These are phyloP conservation scores for Drosophila ogumai DNA, from an alignment of 1,140 invertebrate genomes.

Conservation along the genomic window DNA sequence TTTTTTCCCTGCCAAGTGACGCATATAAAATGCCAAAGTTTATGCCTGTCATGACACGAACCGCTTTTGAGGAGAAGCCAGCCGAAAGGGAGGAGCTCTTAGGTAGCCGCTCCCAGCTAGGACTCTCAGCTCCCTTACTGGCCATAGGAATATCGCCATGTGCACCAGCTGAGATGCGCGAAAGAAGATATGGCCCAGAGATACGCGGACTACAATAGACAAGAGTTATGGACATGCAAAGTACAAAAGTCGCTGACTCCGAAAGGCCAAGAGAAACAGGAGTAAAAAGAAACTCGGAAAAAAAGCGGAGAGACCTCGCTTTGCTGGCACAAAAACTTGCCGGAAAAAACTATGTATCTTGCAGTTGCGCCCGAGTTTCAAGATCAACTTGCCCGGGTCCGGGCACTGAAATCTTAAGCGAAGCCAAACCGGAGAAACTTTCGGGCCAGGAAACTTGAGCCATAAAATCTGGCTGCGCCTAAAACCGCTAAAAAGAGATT, in stretches of 20 bases:
- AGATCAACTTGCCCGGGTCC: background rate
- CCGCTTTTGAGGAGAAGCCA: background rate
- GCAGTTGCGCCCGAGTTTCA: background rate
- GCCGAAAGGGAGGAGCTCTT: background rate
- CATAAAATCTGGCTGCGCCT: constrained; percentile 60
- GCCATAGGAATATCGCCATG: background rate
- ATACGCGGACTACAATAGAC: constrained; percentile 22
- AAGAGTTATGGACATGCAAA: constrained; percentile 42
- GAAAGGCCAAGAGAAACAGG: background rate
- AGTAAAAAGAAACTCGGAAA: background rate
- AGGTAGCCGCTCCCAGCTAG: background rate
- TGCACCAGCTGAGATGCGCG: constrained; percentile 5
- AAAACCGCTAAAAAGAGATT: constrained; percentile 10
- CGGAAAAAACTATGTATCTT: constrained; percentile 7
- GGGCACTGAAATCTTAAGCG: constrained; percentile 1
- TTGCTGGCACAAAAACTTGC: constrained; percentile 1
- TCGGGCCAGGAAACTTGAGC: constrained; percentile 37
- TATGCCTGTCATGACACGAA: constrained; percentile 38
- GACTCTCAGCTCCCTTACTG: background rate
- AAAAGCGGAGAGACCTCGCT: background rate
- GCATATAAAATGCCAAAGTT: constrained; percentile 65
- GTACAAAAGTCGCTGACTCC: constrained; percentile 11
- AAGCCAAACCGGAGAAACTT: constrained; percentile 1
- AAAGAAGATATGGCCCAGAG: constrained; percentile 1
- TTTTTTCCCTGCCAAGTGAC: constrained; percentile 20